Conservation (phyloP, 2,113 vertebrate species). For the Hippotragus niger region DNA sequence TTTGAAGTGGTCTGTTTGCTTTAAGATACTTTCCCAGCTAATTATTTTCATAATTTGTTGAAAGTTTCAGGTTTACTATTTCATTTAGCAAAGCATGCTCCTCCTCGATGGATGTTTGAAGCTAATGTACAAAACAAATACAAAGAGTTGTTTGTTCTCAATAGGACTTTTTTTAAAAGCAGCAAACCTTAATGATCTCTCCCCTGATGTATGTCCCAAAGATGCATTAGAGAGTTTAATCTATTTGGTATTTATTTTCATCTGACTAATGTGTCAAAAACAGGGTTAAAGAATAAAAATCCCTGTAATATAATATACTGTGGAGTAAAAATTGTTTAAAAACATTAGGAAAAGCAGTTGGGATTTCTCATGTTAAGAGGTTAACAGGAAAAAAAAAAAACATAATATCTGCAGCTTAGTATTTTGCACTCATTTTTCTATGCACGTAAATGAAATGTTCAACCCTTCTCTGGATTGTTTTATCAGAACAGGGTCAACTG, state of each 20-base stretch:
- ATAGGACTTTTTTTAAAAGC: background rate
- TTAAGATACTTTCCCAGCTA: constrained; percentile 14
- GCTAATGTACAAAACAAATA: background rate
- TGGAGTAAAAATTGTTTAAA: background rate
- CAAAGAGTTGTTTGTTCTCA: background rate
- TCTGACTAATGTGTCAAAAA: background rate
- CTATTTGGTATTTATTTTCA: background rate
- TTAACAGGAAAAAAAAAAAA: constrained; percentile 85
- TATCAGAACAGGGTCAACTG: constrained; percentile 78
- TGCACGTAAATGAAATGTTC: constrained; percentile 84
- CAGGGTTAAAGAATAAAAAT: background rate
- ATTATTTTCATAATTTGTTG: constrained; percentile 47
- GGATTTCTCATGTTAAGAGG: constrained; percentile 78
- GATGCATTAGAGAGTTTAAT: background rate
- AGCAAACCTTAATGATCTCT: background rate
- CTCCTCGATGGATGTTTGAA: background rate
- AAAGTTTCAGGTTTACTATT: constrained; percentile 41
- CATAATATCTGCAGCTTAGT: constrained; percentile 78
- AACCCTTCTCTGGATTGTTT: constrained; percentile 80
- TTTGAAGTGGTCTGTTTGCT: background rate
- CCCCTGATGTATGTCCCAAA: background rate
- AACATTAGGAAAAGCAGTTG: constrained; percentile 3
- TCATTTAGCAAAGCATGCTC: background rate
- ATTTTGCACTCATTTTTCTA: constrained; percentile 55
- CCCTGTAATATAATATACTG: background rate